Base-by-base conservation (phyloP, 1,140 invertebrate species). In the Stratiolaelaps scimitus region DNA sequence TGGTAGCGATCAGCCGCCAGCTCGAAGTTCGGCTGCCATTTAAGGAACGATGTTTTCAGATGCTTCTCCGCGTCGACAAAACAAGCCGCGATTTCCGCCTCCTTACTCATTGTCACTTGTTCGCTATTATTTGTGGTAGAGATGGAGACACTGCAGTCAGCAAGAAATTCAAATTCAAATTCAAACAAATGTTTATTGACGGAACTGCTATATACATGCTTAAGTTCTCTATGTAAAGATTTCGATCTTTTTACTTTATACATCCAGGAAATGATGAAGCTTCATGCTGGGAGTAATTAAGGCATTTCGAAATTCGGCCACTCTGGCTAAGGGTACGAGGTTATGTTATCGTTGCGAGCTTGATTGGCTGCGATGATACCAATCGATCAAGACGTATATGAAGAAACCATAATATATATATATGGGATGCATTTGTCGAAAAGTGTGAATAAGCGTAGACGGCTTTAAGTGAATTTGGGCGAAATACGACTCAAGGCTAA, bases 11-110 rank as follows among this genome's bases (percentile, higher is more conserved):
- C 53, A n/a, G 53, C 53, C 1, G 53, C 53, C 53, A 60, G 34
- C 20, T 60, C 53, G 20, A 29, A 60, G 10, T 60, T 60, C 17
- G 53, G 53, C 23, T 60, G 53, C 34, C 53, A 34, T 26, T 60
- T 60, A 17, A 60, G 23, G 23, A 60, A 60, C 17, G 53, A 60
- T 23, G 53, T 60, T 26, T 60, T 60, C 53, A 60, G 53, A 60
- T 60, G 53, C 34, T 60, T 60, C 23, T 60, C 53, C 26, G 53
- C 53, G 26, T 60, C 53, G 2, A 23, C 53, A 26, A 60, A 26
- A 60, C 53, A 60, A 2, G 26, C 26, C 23, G 26, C 53, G 26
- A 60, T 26, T 34, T 60, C 53, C 26, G 34, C 20, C 34, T 60
- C 53, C 23, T 60, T 60, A 34, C 53, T 60, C 53, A 60, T 60